phyloP scores from a whole-genome alignment of 2,797 vertebrate species.

The Hemibagrus guttatus region DNA sequence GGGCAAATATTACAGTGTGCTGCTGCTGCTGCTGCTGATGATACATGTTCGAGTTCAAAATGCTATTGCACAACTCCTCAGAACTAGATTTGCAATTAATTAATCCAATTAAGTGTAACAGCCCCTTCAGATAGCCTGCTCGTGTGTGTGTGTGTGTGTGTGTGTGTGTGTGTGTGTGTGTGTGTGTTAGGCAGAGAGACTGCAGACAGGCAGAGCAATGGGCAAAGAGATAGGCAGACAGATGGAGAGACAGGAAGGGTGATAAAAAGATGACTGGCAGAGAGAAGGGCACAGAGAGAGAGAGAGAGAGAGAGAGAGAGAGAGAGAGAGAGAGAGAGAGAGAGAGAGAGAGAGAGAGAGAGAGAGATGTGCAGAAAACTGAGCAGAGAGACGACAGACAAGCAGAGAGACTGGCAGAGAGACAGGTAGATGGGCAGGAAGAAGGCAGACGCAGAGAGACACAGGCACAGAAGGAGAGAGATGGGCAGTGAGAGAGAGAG shows the following conservation, averaged over 20 bases:
- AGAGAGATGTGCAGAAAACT: background rate
- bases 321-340: background rate
- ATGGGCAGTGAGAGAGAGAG: background rate
- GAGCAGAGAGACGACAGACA: background rate
- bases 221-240: background rate
- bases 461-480: background rate
- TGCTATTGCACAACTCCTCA: background rate
- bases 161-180: background rate
- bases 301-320: no score
- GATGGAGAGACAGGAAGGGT: no score
- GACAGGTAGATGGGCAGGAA: background rate
- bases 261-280: no score
- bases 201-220: background rate
- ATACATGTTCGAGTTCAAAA: no score
- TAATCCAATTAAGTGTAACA: background rate
- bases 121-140: background rate
- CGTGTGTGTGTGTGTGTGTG: background rate
- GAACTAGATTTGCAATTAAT: background rate
- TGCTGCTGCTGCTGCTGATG: no score
- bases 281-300: no score
- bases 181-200: background rate
- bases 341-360: background rate
- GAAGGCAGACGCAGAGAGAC: background rate
- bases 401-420: background rate
- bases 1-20: background rate